phyloP scores from a whole-genome alignment of 2,888 invertebrate genomes.

The Anarsia innoxiella region DNA sequence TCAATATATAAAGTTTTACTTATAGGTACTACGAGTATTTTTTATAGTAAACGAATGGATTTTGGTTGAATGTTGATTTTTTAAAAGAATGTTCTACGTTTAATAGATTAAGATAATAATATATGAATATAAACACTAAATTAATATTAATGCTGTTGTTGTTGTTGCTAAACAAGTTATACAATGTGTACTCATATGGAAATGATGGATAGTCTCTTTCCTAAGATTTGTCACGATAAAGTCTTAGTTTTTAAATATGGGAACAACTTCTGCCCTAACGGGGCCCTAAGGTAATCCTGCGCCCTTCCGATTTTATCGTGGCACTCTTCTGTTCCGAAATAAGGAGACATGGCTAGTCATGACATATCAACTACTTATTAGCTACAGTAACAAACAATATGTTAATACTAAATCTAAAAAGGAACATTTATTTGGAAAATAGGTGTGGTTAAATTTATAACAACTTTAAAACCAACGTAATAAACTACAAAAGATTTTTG shows the following conservation, averaged over 20 bases:
- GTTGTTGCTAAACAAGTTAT: constrained; percentile 72
- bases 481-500: no score
- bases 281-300: neutral
- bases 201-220: constrained; percentile 37
- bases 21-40: constrained; percentile 15
- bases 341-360: constrained; percentile 48
- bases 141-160: constrained; percentile 72
- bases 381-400: no score
- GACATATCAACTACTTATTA: no score
- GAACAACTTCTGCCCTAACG: constrained; percentile 6
- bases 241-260: constrained; percentile 11
- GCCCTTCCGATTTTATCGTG: constrained; percentile 12
- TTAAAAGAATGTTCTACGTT: constrained; percentile 38
- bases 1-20: constrained; percentile 14
- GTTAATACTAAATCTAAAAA: no score
- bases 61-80: constrained; percentile 23
- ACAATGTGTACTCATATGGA: constrained; percentile 59
- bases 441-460: no score
- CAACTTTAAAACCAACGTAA: no score
- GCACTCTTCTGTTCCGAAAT: constrained; percentile 28
- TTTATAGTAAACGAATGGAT: constrained; percentile 14
- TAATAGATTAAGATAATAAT: constrained; percentile 47
- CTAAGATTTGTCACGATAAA: constrained; percentile 33
- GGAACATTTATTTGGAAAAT: no score
- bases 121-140: constrained; percentile 55